Conservation (phyloP, 2,797 vertebrate species). For the Heteromormyrus szaboi region DNA sequence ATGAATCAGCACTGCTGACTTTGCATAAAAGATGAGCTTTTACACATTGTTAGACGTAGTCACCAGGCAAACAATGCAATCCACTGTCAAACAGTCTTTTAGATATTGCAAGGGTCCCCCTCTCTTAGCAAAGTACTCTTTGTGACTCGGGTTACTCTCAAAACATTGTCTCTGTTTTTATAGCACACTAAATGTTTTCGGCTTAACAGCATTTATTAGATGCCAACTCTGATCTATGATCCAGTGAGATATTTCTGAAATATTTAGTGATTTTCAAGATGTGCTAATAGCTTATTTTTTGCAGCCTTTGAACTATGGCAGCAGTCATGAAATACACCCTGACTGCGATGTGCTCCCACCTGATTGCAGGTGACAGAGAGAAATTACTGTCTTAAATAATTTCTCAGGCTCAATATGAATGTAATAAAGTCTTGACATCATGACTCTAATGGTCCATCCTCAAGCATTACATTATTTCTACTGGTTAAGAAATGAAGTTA, state of each 20-base stretch:
- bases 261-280: constrained; percentile 39
- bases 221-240: constrained; percentile 61
- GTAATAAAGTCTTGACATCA: constrained; percentile 42
- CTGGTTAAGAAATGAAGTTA: neutral
- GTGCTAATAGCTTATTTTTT: constrained; percentile 49
- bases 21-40: neutral
- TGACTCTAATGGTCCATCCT: constrained; percentile 29
- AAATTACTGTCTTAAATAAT: constrained; percentile 51
- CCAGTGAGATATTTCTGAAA: constrained; percentile 46
- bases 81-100: neutral
- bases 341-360: constrained; percentile 45
- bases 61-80: neutral
- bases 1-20: neutral
- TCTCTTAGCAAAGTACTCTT: neutral
- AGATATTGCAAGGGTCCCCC: neutral
- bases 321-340: constrained; percentile 37
- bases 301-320: constrained; percentile 42
- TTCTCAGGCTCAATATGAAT: constrained; percentile 43
- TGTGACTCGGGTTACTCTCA: neutral
- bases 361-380: constrained; percentile 51
- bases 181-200: constrained; percentile 48
- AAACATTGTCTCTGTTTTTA: constrained; percentile 19
- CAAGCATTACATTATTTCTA: neutral
- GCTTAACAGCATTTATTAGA: constrained; percentile 57
- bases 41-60: neutral